Evolutionary conservation across 2,797 vertebrate genomes (phyloP), one percentile per base, ranked within the genome.

Genomic region (Apogon talboti): DNA sequence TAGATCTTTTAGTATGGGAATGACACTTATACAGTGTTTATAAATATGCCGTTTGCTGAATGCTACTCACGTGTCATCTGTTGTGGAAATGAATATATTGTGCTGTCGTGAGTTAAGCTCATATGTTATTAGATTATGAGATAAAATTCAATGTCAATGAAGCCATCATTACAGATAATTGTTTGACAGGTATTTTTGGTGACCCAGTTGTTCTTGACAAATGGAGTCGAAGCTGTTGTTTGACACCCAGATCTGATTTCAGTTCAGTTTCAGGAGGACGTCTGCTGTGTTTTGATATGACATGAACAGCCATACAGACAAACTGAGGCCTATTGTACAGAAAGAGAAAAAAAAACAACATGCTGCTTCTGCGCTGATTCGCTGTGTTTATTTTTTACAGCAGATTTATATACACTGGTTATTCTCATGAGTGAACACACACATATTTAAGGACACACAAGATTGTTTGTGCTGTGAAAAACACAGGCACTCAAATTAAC

Each of bases 221-320:
- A 73, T 48, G 43, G 58, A 82, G 63, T 65, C 49, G 65, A 48
- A 43, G 74, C 74, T 69, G 47, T 83, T 81, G 82, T 85, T 85
- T 88, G 78, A 77, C 70, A 58, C 81, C 78, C 69, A 61, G 83
- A 76, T 86, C 57, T 79, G 74, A 84, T 91, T 89, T 90, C 85
- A 81, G 63, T 60, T 42, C 15, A 41, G 75, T 71, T 87, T 85
- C 52, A 58, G 55, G 74, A n/a, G 77, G 86, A 83, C 56, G 59
- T 56, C 61, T 49, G 56, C 48, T 61, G 63, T 78, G 82, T 84
- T 87, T 87, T 72, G 68, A 78, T 76, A 70, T 11, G 52, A 74
- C 53, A 72, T 18, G 42, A 80, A 42, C 11, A 11, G 73, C 73
- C 69, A 60, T 66, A 53, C 13, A 24, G 57, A 76, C 73, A 81